Evolutionary conservation across 2,113 vertebrate species (phyloP).

Genomic region (Phylloscopus trochilus): DNA sequence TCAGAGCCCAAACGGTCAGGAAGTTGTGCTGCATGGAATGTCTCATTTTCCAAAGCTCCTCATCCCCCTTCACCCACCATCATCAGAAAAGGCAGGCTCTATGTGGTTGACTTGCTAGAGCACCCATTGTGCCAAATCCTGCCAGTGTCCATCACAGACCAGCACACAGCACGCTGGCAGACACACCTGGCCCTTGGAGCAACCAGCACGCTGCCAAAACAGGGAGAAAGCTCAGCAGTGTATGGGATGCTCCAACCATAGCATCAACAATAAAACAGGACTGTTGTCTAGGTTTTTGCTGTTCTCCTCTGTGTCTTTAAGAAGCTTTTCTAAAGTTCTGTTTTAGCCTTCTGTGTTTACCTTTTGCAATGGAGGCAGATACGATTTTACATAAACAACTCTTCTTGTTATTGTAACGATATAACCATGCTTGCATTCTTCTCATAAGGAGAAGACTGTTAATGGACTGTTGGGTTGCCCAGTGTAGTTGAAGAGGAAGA

Average conservation of each 20-base stretch:
- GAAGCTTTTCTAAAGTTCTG: too few relatives aligned
- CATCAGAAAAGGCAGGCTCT: background rate
- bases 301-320: too few relatives aligned
- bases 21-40: background rate
- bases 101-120: background rate
- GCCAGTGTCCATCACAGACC: accelerated
- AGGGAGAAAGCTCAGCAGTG: background rate
- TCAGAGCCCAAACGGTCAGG: background rate
- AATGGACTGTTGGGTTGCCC: too few relatives aligned
- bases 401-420: too few relatives aligned
- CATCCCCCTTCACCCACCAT: background rate
- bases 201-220: background rate
- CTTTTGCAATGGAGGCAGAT: too few relatives aligned
- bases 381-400: too few relatives aligned
- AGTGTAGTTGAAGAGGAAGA: too few relatives aligned
- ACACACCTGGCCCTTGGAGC: background rate
- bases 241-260: background rate
- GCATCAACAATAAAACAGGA: background rate
- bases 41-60: background rate
- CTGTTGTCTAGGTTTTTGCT: background rate
- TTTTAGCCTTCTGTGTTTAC: too few relatives aligned
- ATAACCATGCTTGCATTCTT: too few relatives aligned
- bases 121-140: background rate
- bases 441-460: too few relatives aligned
- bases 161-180: background rate